These are phyloP conservation scores for Microcebus griseorufus DNA, from an alignment of 2,113 vertebrate genomes.

Conservation along the genomic window DNA sequence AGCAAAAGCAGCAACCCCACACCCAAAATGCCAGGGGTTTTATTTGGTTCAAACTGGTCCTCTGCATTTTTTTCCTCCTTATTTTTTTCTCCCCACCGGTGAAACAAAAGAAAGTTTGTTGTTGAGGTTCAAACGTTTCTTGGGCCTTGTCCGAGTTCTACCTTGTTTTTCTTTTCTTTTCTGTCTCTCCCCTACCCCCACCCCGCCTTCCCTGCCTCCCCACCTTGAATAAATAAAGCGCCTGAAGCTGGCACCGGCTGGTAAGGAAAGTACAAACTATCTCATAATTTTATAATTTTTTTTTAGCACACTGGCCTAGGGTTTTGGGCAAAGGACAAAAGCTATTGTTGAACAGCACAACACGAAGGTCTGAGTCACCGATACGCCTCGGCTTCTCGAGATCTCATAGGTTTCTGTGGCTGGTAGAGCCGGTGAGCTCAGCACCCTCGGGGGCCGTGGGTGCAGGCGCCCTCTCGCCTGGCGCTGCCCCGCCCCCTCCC, in stretches of 20 bases:
- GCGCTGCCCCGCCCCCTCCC: slow-evolving; percentile 42
- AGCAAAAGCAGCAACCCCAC: neutral
- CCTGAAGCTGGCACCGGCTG: slow-evolving; percentile 84
- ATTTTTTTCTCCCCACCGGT: slow-evolving; percentile 8
- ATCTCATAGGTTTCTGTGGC: slow-evolving; percentile 73
- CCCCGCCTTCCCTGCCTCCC: slow-evolving; percentile 83
- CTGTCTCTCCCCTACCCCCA: slow-evolving; percentile 50
- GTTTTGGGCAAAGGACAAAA: slow-evolving; percentile 88
- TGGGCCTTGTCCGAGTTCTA: slow-evolving; percentile 86
- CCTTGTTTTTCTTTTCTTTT: slow-evolving; percentile 85
- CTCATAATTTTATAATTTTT: slow-evolving; percentile 86
- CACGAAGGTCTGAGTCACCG: slow-evolving; percentile 84
- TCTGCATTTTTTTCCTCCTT: slow-evolving; percentile 61
- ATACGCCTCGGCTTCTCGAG: slow-evolving; percentile 73
- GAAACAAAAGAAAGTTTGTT: slow-evolving; percentile 87
- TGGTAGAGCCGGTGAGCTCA: slow-evolving; percentile 78
- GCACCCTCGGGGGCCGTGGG: slow-evolving; percentile 73
- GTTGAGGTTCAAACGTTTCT: slow-evolving; percentile 82
- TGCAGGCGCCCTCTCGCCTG: slow-evolving; percentile 62
- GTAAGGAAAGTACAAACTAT: slow-evolving; percentile 86
- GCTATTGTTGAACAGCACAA: slow-evolving; percentile 84
- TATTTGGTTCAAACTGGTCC: slow-evolving; percentile 71
- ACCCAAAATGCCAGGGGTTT: neutral
- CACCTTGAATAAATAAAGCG: slow-evolving; percentile 90
- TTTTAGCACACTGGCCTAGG: slow-evolving; percentile 80